phyloP scores from a whole-genome alignment of 2,797 vertebrate genomes.

The Poecilia velifera region DNA sequence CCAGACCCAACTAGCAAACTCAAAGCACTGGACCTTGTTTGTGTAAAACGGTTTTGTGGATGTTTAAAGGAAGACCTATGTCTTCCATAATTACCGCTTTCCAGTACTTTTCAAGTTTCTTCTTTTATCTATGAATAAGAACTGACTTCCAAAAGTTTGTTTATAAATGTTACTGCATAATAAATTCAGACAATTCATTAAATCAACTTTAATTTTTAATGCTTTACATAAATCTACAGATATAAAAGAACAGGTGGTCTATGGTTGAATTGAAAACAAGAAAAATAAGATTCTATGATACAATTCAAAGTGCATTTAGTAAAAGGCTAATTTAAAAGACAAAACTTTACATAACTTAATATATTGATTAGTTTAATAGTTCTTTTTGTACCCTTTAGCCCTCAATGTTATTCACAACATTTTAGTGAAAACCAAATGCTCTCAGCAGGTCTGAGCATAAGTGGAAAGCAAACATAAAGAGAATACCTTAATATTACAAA shows the following conservation, averaged over 20 bases:
- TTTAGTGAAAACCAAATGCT: conserved; percentile 58
- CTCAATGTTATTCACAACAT: conserved; percentile 51
- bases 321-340: conserved; percentile 79
- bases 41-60: not conserved
- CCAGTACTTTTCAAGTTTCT: not conserved
- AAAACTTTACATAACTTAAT: conserved; percentile 74
- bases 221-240: conserved; percentile 80
- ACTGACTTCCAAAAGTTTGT: not conserved
- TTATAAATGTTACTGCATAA: not conserved
- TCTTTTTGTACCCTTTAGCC: conserved; percentile 47
- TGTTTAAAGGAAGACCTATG: not conserved
- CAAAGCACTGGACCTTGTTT: not conserved
- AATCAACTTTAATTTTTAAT: conserved; percentile 78
- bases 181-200: conserved; percentile 56
- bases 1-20: not conserved
- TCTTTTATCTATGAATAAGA: not conserved
- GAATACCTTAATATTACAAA: conserved; percentile 24
- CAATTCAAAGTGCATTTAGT: conserved; percentile 90
- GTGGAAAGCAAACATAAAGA: conserved; percentile 16
- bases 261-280: conserved; percentile 62
- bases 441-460: conserved; percentile 40
- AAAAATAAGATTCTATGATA: conserved; percentile 71
- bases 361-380: conserved; percentile 69
- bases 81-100: not conserved
- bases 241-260: conserved; percentile 76